Evolutionary conservation across 2,797 vertebrate species (phyloP).

Genomic region (Emys orbicularis): DNA sequence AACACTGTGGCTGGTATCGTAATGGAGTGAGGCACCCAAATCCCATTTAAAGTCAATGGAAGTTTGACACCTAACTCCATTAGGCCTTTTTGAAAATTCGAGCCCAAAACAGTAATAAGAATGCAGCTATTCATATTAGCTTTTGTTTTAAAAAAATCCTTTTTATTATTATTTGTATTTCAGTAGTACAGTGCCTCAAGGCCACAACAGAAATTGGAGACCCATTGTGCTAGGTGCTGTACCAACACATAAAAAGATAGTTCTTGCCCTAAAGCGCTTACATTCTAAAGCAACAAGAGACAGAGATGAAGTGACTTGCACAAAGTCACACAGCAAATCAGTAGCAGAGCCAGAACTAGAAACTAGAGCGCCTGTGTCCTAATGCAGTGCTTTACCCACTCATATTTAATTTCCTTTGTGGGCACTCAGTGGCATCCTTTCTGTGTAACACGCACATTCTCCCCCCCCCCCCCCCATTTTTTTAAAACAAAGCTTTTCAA

Average conservation of each 20-base stretch:
- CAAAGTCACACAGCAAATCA: neutral
- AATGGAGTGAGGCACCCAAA: neutral
- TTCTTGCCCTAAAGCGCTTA: neutral
- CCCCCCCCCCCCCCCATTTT: too few species aligned
- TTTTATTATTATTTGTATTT: neutral
- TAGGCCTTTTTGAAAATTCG: neutral
- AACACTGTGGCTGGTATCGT: neutral
- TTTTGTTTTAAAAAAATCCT: neutral
- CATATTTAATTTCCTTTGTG: neutral
- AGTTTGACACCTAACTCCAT: neutral
- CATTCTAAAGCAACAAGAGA: neutral
- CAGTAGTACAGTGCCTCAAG: rapidly evolving
- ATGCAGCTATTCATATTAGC: neutral
- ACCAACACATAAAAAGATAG: neutral
- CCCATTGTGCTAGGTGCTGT: neutral
- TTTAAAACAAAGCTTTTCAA: neutral
- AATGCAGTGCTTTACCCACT: neutral
- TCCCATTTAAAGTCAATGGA: neutral
- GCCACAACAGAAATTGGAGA: neutral
- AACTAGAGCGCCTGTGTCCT: neutral
- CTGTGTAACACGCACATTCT: neutral
- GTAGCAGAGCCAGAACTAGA: neutral
- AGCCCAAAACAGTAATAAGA: rapidly evolving
- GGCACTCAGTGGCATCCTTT: neutral
- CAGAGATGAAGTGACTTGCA: rapidly evolving